A percentile compares a stretch with the other conserved stretches of the same genome.
phyloP scores from a whole-genome alignment of 2,797 vertebrate species.

The Yasuhikotakia modesta region DNA sequence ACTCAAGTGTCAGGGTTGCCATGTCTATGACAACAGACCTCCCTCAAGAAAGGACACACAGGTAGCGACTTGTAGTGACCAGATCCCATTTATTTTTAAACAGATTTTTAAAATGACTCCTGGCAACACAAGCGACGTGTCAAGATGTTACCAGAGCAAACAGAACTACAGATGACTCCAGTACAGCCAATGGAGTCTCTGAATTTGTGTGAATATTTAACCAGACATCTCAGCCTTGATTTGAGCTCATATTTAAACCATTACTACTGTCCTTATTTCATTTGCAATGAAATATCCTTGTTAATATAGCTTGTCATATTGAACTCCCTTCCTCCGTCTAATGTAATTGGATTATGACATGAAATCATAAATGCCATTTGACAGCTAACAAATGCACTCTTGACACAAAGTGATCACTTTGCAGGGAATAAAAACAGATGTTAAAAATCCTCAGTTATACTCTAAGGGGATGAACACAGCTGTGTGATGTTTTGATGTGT shows the following conservation, averaged over 20 bases:
- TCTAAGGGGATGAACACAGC: conserved; percentile 14
- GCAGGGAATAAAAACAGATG: conserved; percentile 43
- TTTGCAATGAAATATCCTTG: not conserved
- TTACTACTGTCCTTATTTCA: not conserved
- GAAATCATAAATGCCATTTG: conserved; percentile 15
- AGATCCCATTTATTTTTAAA: not conserved
- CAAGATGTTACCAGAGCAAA: too few relatives aligned
- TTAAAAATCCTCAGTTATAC: conserved; percentile 29
- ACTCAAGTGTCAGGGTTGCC: not conserved
- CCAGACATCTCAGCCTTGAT: not conserved
- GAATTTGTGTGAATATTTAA: not conserved
- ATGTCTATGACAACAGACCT: conserved; percentile 4
- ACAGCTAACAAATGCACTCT: conserved; percentile 29
- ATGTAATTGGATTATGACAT: conserved; percentile 26
- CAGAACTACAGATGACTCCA: too few relatives aligned
- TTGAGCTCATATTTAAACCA: not conserved
- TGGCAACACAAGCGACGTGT: not conserved
- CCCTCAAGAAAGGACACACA: not conserved
- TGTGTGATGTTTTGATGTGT: conserved; percentile 30
- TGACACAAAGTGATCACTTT: conserved; percentile 24
- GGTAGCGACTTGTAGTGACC: not conserved
- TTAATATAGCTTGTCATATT: not conserved
- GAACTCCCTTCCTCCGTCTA: conserved; percentile 6
- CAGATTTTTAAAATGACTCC: not conserved
- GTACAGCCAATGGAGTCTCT: too few relatives aligned